Conservation (phyloP, 2,888 invertebrate species). For the Seira ritae region DNA sequence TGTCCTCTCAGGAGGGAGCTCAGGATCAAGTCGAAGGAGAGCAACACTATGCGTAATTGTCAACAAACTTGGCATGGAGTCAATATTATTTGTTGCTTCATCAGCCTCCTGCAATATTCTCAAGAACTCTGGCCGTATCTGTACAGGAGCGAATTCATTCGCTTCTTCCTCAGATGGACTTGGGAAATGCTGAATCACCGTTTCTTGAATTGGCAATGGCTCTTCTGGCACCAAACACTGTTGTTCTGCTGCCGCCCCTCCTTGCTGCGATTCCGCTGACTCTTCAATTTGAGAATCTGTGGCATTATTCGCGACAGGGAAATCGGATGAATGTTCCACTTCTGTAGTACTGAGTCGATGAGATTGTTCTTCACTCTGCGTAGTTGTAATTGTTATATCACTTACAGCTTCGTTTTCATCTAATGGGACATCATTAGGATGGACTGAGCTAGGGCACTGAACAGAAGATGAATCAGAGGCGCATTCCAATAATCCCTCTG, state of each 20-base stretch:
- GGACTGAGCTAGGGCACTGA: too few species aligned
- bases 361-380: too few species aligned
- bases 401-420: too few species aligned
- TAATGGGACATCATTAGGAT: too few species aligned
- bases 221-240: background rate
- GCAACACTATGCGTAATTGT: conserved; percentile 57
- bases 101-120: conserved; percentile 49
- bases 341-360: too few species aligned
- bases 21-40: conserved; percentile 60
- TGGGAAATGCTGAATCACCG: conserved; percentile 52
- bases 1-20: conserved; percentile 30
- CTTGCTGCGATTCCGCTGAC: background rate
- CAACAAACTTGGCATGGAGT: conserved; percentile 55
- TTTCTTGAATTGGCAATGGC: conserved; percentile 43
- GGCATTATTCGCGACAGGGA: too few species aligned
- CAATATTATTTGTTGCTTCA: conserved; percentile 60
- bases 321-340: too few species aligned
- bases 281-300: background rate
- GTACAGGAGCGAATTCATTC: conserved; percentile 49
- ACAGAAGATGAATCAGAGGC: too few species aligned
- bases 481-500: too few species aligned
- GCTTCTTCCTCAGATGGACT: conserved; percentile 46
- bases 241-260: background rate
- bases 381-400: too few species aligned
- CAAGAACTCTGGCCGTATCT: conserved; percentile 53